phyloP scores from a whole-genome alignment of 2,888 invertebrate species.

The Prosapia bicincta region DNA sequence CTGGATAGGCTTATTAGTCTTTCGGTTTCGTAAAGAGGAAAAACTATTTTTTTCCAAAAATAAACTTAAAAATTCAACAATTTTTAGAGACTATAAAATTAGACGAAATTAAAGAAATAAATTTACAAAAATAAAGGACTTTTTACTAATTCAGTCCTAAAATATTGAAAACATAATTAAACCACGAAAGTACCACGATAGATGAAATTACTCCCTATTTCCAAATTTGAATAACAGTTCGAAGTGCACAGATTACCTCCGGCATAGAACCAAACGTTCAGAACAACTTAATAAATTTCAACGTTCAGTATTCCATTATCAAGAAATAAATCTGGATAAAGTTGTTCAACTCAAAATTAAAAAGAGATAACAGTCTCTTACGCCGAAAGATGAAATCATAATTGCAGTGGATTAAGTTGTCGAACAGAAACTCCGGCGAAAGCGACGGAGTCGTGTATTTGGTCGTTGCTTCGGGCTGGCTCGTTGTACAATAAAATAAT shows the following conservation, averaged over 20 bases:
- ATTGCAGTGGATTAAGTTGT: neutral
- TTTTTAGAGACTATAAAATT: too few species aligned
- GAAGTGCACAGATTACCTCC: neutral
- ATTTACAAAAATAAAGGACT: too few species aligned
- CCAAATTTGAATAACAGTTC: too few species aligned
- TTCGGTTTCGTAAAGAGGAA: too few species aligned
- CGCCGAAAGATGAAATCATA: neutral
- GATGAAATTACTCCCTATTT: too few species aligned
- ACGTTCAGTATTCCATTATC: neutral
- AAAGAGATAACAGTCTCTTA: neutral
- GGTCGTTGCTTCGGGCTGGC: neutral
- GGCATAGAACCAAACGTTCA: neutral
- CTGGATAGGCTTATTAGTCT: too few species aligned
- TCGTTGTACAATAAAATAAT: neutral
- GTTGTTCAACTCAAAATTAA: neutral
- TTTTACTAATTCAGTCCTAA: too few species aligned
- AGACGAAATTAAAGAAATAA: too few species aligned
- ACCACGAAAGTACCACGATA: too few species aligned
- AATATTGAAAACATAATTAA: too few species aligned
- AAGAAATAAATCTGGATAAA: neutral
- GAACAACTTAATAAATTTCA: neutral
- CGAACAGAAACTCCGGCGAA: neutral
- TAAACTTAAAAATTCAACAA: too few species aligned
- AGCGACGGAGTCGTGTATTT: neutral
- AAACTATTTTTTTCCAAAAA: too few species aligned